phyloP scores from a whole-genome alignment of 2,113 vertebrate genomes.

The Microcebus griseorufus region DNA sequence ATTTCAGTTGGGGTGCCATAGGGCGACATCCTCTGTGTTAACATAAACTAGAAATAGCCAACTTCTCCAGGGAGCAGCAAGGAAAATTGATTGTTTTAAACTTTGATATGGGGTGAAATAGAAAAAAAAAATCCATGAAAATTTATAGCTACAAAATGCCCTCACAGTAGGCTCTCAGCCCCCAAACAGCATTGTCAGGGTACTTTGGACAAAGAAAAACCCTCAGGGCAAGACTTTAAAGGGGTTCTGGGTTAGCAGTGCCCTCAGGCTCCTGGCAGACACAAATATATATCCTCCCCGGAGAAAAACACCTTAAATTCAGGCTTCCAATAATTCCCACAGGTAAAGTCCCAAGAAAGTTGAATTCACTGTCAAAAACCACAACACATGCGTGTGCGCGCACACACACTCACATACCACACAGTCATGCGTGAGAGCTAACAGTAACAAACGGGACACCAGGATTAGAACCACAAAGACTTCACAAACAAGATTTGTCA shows the following conservation, averaged over 20 bases:
- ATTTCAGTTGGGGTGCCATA: background rate
- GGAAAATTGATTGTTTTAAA: background rate
- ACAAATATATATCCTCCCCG: background rate
- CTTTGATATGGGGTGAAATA: background rate
- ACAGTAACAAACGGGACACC: background rate
- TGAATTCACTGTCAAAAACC: background rate
- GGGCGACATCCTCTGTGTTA: background rate
- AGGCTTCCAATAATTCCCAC: background rate
- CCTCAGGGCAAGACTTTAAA: background rate
- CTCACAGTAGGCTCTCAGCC: background rate
- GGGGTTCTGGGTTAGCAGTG: background rate
- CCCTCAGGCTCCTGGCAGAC: background rate
- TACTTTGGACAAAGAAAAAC: background rate
- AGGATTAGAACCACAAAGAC: background rate
- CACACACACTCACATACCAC: background rate
- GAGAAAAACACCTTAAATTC: background rate
- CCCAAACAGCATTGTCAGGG: background rate
- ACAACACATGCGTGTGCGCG: background rate
- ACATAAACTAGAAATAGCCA: background rate
- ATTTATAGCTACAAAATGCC: background rate
- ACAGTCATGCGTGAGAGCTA: background rate
- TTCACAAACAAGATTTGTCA: background rate
- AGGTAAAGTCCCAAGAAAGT: background rate
- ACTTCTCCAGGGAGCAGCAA: background rate
- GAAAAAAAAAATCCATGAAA: background rate